Percentiles rank a stretch among this genome's conserved stretches.
phyloP scores from a whole-genome alignment of 2,888 invertebrate genomes.

The Leucophenga maculata region DNA sequence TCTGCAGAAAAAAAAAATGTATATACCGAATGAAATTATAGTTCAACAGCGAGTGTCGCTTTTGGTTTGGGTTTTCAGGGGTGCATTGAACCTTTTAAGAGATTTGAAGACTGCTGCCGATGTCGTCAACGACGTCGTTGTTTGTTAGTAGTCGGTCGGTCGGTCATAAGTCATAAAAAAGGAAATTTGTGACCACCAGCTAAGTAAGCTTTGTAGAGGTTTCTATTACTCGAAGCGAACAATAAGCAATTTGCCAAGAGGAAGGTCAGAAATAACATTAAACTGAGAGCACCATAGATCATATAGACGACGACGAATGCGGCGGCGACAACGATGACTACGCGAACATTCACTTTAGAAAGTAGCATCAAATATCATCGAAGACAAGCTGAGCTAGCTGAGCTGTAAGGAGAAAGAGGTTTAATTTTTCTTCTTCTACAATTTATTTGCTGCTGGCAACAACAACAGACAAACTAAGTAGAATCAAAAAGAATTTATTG shows the following conservation, averaged over 20 bases:
- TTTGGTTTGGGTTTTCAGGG: too few relatives aligned
- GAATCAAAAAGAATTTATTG: constrained; percentile 31
- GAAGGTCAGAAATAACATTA: constrained; percentile 52
- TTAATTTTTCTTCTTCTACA: not conserved
- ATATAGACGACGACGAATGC: constrained; percentile 7
- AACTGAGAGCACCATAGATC: constrained; percentile 33
- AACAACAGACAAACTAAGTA: constrained; percentile 33
- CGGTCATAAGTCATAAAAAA: too few relatives aligned
- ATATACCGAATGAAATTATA: not conserved
- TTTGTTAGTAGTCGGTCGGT: not conserved
- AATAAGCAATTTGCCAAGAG: constrained; percentile 30
- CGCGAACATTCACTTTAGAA: constrained; percentile 58
- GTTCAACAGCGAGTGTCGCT: not conserved
- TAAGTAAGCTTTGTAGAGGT: not conserved
- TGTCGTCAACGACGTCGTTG: not conserved
- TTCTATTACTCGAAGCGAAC: not conserved
- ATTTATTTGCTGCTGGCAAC: constrained; percentile 50
- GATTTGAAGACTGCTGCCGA: too few relatives aligned
- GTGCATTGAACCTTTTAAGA: too few relatives aligned
- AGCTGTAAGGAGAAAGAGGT: too few relatives aligned
- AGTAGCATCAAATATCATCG: constrained; percentile 35
- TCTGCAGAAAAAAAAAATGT: too few relatives aligned
- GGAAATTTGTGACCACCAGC: not conserved
- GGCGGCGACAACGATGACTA: constrained; percentile 27
- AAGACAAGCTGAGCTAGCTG: too few relatives aligned